phyloP scores from a whole-genome alignment of 2,888 invertebrate genomes.

The Pantelozetes paolii region DNA sequence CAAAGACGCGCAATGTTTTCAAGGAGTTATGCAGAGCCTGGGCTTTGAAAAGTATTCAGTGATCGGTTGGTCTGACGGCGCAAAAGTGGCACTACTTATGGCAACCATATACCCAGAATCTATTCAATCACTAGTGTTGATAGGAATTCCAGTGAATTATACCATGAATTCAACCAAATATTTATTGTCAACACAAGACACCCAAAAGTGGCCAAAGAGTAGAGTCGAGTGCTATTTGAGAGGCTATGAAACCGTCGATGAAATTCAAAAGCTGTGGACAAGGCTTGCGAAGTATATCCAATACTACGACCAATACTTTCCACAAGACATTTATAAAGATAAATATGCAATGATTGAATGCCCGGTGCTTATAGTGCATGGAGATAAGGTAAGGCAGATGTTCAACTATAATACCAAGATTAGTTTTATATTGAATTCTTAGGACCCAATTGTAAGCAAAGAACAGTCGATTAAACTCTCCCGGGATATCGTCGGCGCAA shows the following conservation, averaged over 20 bases:
- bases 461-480: neutral
- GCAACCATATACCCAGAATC: constrained; percentile 50
- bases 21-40: constrained; percentile 31
- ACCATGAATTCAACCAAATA: neutral
- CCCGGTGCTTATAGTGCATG: neutral
- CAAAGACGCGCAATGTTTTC: constrained; percentile 30
- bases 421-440: neutral
- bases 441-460: neutral
- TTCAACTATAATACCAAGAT: neutral
- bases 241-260: neutral
- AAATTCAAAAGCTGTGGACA: constrained; percentile 11
- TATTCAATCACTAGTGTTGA: constrained; percentile 43
- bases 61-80: constrained; percentile 54
- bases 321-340: neutral
- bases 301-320: neutral
- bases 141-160: neutral
- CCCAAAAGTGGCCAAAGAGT: neutral
- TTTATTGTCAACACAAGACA: neutral
- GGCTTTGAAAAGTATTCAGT: constrained; percentile 48
- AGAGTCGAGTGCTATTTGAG: neutral
- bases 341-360: neutral
- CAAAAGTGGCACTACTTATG: constrained; percentile 51
- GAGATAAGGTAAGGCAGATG: neutral
- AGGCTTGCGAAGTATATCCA: neutral
- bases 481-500: neutral